Percentiles rank a stretch among this genome's conserved stretches.
These are phyloP conservation scores for Zapus hudsonius DNA, from an alignment of 2,113 vertebrate genomes.

Conservation along the genomic window DNA sequence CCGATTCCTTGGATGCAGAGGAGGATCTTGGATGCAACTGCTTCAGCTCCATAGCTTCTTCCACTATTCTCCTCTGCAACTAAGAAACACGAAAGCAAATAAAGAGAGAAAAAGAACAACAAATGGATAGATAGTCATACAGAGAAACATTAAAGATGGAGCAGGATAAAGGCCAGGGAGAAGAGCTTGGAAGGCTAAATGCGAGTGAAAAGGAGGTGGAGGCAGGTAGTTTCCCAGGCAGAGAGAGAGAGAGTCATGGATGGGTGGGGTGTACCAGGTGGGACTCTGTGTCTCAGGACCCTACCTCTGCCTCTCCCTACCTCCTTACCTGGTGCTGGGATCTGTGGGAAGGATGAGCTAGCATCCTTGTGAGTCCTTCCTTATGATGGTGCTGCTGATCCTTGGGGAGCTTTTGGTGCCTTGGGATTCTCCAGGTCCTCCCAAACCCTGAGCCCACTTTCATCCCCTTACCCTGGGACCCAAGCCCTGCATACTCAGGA, in stretches of 20 bases:
- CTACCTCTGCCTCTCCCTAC: neutral
- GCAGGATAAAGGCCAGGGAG: neutral
- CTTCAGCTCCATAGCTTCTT: neutral
- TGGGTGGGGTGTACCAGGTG: neutral
- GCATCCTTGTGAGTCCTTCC: neutral
- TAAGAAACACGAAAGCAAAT: neutral
- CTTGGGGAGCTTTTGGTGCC: conserved; percentile 7
- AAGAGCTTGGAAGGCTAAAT: neutral
- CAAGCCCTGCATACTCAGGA: neutral
- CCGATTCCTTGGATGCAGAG: neutral
- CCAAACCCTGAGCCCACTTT: neutral
- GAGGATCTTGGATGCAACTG: neutral
- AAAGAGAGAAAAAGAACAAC: neutral
- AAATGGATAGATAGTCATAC: neutral
- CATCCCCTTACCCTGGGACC: neutral
- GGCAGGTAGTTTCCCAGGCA: neutral
- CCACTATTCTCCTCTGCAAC: neutral
- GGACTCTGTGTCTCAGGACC: neutral
- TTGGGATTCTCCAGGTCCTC: neutral
- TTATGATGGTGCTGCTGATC: conserved; percentile 14
- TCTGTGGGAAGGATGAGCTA: neutral
- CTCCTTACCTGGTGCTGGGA: conserved; percentile 42
- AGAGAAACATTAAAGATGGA: neutral
- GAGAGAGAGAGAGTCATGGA: neutral
- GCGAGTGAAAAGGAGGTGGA: neutral